Conservation (phyloP, 1,140 invertebrate species). For the Neodiprion virginianus region DNA sequence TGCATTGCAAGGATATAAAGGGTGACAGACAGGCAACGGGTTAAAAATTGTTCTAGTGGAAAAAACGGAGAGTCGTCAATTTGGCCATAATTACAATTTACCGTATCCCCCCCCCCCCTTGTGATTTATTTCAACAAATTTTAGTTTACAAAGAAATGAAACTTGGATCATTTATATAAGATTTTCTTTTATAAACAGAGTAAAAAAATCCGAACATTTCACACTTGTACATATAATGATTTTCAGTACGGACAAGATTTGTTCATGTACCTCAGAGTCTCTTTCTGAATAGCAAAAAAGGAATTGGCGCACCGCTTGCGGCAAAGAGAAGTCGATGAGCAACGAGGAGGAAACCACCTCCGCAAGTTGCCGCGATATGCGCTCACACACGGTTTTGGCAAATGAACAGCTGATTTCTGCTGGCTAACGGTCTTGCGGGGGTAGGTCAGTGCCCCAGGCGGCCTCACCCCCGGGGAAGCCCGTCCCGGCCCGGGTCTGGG, state of each 20-base stretch:
- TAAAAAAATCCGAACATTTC: too few relatives aligned
- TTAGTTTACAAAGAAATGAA: too few relatives aligned
- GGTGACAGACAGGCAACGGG: slow-evolving; percentile 13
- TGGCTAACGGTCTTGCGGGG: slow-evolving; percentile 43
- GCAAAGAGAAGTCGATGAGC: too few relatives aligned
- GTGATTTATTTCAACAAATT: too few relatives aligned
- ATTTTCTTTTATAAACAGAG: too few relatives aligned
- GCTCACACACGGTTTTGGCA: slow-evolving; percentile 17
- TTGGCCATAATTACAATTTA: not conserved
- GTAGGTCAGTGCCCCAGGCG: slow-evolving; percentile 53
- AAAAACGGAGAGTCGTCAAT: slow-evolving; percentile 17
- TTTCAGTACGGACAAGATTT: too few relatives aligned
- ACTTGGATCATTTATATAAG: too few relatives aligned
- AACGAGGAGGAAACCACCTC: not conserved
- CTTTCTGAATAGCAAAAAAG: too few relatives aligned
- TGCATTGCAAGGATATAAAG: not conserved
- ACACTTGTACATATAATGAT: too few relatives aligned
- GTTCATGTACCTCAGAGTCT: too few relatives aligned
- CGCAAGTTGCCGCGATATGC: slow-evolving; percentile 2
- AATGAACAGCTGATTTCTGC: slow-evolving; percentile 40
- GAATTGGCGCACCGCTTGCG: too few relatives aligned
- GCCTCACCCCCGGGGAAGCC: slow-evolving; percentile 23
- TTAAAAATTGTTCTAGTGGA: slow-evolving; percentile 22
- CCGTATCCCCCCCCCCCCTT: too few relatives aligned
- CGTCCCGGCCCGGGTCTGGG: not conserved